Evolutionary conservation across 2,888 invertebrate species (phyloP), one percentile per base, ranked within the genome.

Genomic region (Melieria picta): DNA sequence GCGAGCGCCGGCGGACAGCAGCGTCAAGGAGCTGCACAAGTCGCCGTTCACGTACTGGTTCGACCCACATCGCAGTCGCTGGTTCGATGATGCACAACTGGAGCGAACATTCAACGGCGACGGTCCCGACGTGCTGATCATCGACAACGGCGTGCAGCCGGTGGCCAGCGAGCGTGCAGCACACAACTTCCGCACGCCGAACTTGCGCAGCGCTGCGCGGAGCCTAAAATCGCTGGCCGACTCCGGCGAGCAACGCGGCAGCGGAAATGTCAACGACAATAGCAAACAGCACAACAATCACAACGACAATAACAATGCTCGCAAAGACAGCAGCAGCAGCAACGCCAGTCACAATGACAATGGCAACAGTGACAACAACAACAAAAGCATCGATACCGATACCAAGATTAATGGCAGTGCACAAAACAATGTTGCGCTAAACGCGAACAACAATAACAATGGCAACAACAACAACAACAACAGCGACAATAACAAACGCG

Each of bases 151-250:
- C 9, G 30, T 57, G 47, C 47, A 43, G 4, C 69, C 69, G 4
- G 43, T 30, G 30, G 13, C 46, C 13, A 30, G 7, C 60, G 43
- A 16, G 16, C 60, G 43, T 10, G 50, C 42, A 4, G 48, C 10
- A 30, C 45, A 30, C 9, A 62, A 46, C 30, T 55, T 56, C 9
- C 69, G 62, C 16, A 61, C 55, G 9, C 63, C 69, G 11, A 69
- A 69, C 13, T 62, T 47, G 13, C 68, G 55, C 7, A 64, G 50
- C 30, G 45, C 65, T 13, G 46, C 61, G n/a, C 13, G 58, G 46
- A 61, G 48, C 46, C 30, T 61, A 10, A 65, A 65, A n/a, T 43
- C 45, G 30, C 45, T 65, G n/a, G 43, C 71, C 45, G 66, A 71
- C 9, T 11, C 30, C 6, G 56, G 46, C 30, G 55, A 62, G 55